Evolutionary conservation across 2,113 vertebrate species (phyloP), one percentile per base, ranked within the genome.

Genomic region (Xyliphius kryptos): DNA sequence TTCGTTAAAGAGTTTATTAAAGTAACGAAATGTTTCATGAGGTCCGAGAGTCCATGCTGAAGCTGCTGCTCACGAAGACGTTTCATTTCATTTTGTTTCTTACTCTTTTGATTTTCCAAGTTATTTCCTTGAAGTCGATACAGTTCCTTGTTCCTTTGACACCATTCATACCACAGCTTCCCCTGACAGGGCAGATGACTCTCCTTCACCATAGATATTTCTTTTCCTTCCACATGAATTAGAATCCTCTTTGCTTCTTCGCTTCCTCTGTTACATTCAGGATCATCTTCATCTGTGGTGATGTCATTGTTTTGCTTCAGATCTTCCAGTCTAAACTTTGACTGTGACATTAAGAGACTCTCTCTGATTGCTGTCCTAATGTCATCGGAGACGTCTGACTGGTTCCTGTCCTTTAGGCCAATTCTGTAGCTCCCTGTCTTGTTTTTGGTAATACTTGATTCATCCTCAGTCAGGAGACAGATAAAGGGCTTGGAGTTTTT

Each of bases 351-450:
- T 38, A 1, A 44, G 4, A 69, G 2, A 32, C 16, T 37, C 1
- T 21, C 1, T 2, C 1, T 57, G 81, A 79, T 87, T 0, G 8
- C 13, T 1, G 14, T 4, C 14, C n/a, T 52, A 1, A 69, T 38
- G 10, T 11, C 9, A 21, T 10, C n/a, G 26, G 11, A 58, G 1
- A 58, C 5, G 17, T 63, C 2, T 6, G 3, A 14, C 26, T 32
- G 26, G 7, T 32, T 32, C 7, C 26, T 32, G 26, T 32, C 2
- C 7, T 32, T 32, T 3, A 69, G 8, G 22, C 19, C 21, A 3
- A 52, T 3, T 10, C 11, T 58, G 1, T 36, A 46, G 51, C 63
- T 69, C 37, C 10, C 46, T 11, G 15, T 9, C 1, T 3, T n/a
- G n/a, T n/a, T n/a, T n/a, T n/a, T n/a, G n/a, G n/a, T n/a, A n/a